Evolutionary conservation across 2,113 vertebrate genomes (phyloP).

Genomic region (Scytalopus superciliaris): DNA sequence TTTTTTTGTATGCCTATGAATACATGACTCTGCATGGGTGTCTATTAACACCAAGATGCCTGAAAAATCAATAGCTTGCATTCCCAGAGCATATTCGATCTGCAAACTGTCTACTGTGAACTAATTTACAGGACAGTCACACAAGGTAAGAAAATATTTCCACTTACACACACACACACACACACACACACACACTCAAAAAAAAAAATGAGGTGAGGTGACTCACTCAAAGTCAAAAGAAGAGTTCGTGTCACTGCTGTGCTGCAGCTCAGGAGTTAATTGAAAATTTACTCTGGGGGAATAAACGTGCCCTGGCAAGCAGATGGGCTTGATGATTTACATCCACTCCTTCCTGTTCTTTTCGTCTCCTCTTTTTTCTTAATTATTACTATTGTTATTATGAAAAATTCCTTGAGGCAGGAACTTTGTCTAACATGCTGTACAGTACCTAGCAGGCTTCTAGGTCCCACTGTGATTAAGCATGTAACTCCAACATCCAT

Average conservation of each 20-base stretch:
- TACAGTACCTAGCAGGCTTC: neutral
- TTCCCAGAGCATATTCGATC: neutral
- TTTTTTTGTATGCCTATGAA: neutral
- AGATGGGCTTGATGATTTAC: neutral
- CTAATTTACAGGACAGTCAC: neutral
- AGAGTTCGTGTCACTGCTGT: neutral
- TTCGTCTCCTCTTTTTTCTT: neutral
- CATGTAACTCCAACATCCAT: neutral
- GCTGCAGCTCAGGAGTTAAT: neutral
- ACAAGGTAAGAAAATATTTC: slow-evolving; percentile 2
- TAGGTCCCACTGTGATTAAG: neutral
- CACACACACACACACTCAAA: too few relatives aligned
- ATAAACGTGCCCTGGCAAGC: neutral
- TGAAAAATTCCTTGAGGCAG: neutral
- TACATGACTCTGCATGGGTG: neutral
- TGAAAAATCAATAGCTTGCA: slow-evolving; percentile 17
- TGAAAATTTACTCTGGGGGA: neutral
- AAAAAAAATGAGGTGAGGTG: neutral
- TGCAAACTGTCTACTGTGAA: neutral
- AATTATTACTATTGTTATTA: neutral
- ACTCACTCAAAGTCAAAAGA: neutral
- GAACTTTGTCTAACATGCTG: neutral
- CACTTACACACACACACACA: neutral
- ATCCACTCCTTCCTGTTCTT: neutral
- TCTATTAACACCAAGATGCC: neutral